A percentile compares a stretch with the other conserved stretches of the same genome.
These are phyloP conservation scores for Vicugna pacos DNA, from an alignment of 2,113 vertebrate genomes.

Conservation along the genomic window DNA sequence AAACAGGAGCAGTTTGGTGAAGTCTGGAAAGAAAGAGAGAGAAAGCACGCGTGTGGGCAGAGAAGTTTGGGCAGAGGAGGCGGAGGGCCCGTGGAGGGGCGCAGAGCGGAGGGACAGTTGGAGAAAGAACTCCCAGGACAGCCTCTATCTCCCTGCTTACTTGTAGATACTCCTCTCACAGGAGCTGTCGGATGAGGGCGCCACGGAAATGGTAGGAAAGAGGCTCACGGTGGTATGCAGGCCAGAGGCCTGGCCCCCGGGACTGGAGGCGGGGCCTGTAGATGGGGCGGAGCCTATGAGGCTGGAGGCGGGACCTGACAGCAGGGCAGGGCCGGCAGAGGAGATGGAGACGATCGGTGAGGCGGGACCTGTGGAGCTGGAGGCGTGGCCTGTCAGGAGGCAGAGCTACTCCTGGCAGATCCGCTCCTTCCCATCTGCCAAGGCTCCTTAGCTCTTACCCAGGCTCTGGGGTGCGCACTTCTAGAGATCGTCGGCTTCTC, in stretches of 20 bases:
- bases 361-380: background rate
- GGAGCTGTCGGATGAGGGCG: slow-evolving; percentile 44
- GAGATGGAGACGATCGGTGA: background rate
- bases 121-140: background rate
- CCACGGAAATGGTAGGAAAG: slow-evolving; percentile 84
- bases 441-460: slow-evolving; percentile 6
- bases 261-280: background rate
- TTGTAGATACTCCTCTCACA: slow-evolving; percentile 90
- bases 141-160: slow-evolving; percentile 87
- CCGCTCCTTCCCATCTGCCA: background rate
- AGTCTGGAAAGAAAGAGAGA: slow-evolving; percentile 93
- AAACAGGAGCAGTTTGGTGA: slow-evolving; percentile 89
- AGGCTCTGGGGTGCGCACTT: slow-evolving; percentile 60
- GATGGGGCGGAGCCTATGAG: background rate
- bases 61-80: slow-evolving; percentile 88
- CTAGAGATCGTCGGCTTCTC: slow-evolving; percentile 88
- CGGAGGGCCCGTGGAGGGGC: slow-evolving; percentile 66
- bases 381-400: background rate
- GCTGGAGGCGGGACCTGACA: background rate
- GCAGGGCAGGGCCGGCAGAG: slow-evolving; percentile 20
- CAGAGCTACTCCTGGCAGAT: background rate
- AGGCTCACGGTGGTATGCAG: slow-evolving; percentile 15
- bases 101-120: slow-evolving; percentile 68
- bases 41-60: slow-evolving; percentile 88
- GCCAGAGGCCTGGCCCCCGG: background rate